Evolutionary conservation across 2,797 vertebrate genomes (phyloP), one percentile per base, ranked within the genome.

Genomic region (Hydrophis major): DNA sequence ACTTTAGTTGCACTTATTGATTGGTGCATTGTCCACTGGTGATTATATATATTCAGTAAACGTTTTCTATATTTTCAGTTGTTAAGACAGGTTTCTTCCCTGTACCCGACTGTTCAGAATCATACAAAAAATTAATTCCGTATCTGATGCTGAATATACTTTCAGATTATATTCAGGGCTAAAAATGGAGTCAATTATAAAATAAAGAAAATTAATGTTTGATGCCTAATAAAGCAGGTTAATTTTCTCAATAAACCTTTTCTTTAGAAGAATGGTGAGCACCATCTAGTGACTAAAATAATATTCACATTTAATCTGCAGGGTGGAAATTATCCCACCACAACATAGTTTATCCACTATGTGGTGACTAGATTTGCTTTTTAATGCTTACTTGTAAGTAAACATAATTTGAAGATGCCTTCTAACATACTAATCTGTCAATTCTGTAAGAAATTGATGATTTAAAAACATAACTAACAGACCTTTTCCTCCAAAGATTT

Each of bases 251-350:
- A 89, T 53, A 50, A 3, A 90, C 0, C 37, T 83, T 27, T 55
- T 91, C 37, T 95, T 95, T 95, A 20, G 57, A 95, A 97, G 96
- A 94, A 92, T 96, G 28, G 5, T 88, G 94, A 95, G 97, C 96
- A 94, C 97, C 98, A 97, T 95, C 97, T 98, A 96, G 97, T 96
- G 97, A 94, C 96, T 74, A 16, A 86, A 37, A n/a, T 8, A 74
- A 61, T 28, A 22, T 86, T 88, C 22, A 27, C 87, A 74, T 89
- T 86, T 50, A 69, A 42, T 78, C 32, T 60, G 20, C 22, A 88
- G 53, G 78, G 22, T 55, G 90, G 28, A 89, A 47, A 37, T 1
- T 86, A 42, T 16, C 74, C 50, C n/a, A 60, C 4, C 11, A 3
- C 1, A 22, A 50, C 37, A 69, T 3, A 55, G 16, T 90, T 78